phyloP scores from a whole-genome alignment of 2,113 vertebrate species.

The Tachysurus fulvidraco region DNA sequence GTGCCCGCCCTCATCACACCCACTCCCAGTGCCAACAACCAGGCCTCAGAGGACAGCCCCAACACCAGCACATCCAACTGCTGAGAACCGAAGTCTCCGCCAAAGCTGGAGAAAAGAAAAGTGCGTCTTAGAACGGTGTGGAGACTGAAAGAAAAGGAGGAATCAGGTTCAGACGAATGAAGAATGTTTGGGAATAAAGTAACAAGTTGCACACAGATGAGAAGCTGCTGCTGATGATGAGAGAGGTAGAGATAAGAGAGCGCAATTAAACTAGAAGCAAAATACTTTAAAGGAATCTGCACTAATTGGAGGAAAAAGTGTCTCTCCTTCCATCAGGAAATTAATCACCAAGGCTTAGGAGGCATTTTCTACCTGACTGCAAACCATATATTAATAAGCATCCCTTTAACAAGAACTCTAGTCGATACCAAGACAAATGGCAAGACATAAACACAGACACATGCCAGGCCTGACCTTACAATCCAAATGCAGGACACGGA shows the following conservation, averaged over 20 bases:
- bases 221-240: slow-evolving; percentile 50
- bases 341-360: slow-evolving; percentile 74
- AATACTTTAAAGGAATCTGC: slow-evolving; percentile 68
- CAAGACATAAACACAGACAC: slow-evolving; percentile 50
- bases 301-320: slow-evolving; percentile 68
- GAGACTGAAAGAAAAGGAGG: slow-evolving; percentile 24
- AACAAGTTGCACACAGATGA: slow-evolving; percentile 53
- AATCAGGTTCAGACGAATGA: slow-evolving; percentile 1
- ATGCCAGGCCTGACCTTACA: slow-evolving; percentile 22
- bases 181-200: slow-evolving; percentile 5
- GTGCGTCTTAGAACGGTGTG: slow-evolving; percentile 57
- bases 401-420: slow-evolving; percentile 77
- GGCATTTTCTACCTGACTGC: slow-evolving; percentile 77
- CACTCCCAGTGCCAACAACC: slow-evolving; percentile 47
- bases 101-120: slow-evolving; percentile 26
- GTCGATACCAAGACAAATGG: slow-evolving; percentile 68
- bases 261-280: slow-evolving; percentile 67
- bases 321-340: slow-evolving; percentile 73
- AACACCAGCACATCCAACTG: slow-evolving; percentile 91
- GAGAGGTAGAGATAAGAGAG: slow-evolving; percentile 53
- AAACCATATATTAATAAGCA: slow-evolving; percentile 76
- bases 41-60: slow-evolving; percentile 81
- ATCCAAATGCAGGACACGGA: slow-evolving; percentile 18
- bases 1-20: slow-evolving; percentile 43
- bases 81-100: slow-evolving; percentile 66